phyloP scores from a whole-genome alignment of 23 tunicate species.

The Ascidia mentula region DNA sequence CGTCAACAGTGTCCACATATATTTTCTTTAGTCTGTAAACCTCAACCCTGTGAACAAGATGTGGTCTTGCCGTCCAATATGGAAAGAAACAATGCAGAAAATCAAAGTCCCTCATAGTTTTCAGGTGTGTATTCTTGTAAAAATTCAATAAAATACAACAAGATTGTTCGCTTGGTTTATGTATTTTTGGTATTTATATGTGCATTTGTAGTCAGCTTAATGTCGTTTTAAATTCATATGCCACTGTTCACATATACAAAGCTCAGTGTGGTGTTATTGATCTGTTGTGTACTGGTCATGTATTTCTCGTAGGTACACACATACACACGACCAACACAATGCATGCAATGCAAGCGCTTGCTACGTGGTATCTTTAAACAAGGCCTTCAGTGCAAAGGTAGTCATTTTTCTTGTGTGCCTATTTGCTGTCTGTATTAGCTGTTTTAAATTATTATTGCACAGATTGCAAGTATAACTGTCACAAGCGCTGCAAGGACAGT shows the following conservation, averaged over 20 bases:
- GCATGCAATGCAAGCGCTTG: slow-evolving; percentile 87
- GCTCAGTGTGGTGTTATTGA: too few relatives aligned
- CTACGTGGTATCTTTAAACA: slow-evolving; percentile 85
- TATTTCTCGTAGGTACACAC: slow-evolving; percentile 63
- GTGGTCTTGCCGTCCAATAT: slow-evolving; percentile 72
- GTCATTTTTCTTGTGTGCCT: neutral
- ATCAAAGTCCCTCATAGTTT: slow-evolving; percentile 91
- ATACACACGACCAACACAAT: slow-evolving; percentile 94
- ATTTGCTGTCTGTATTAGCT: too few relatives aligned
- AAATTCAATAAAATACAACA: too few relatives aligned
- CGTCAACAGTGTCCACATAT: neutral
- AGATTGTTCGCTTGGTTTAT: too few relatives aligned
- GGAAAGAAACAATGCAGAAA: slow-evolving; percentile 59
- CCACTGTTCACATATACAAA: too few relatives aligned
- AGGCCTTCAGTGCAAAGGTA: slow-evolving; percentile 96
- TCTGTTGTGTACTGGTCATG: too few relatives aligned
- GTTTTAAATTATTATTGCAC: too few relatives aligned
- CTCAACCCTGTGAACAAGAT: neutral
- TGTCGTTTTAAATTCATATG: too few relatives aligned
- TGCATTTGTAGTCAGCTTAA: too few relatives aligned
- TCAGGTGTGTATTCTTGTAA: slow-evolving; percentile 38
- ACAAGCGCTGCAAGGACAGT: slow-evolving; percentile 69
- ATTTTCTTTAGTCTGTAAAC: slow-evolving; percentile 25
- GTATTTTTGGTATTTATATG: too few relatives aligned
- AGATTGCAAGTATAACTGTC: slow-evolving; percentile 94